Evolutionary conservation across 2,113 vertebrate species (phyloP).

Genomic region (Myiagra hebetior): DNA sequence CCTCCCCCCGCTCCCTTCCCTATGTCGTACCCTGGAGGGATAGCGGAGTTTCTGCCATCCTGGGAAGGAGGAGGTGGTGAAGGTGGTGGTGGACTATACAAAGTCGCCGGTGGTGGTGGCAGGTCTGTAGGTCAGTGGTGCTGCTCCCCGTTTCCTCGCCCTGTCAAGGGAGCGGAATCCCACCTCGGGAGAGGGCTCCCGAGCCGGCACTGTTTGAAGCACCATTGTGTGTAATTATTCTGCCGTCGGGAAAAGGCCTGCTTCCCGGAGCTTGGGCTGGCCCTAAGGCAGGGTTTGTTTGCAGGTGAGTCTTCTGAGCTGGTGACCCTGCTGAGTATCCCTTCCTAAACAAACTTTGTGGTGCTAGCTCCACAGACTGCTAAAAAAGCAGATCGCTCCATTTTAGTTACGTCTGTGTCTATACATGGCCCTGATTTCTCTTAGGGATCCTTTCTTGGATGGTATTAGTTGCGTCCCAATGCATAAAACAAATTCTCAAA

Average conservation of each 20-base stretch:
- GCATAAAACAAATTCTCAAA: not conserved
- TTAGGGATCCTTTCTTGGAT: not conserved
- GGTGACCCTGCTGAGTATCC: not conserved
- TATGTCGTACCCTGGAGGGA: not conserved
- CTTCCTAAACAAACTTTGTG: not conserved
- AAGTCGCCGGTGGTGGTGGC: not conserved
- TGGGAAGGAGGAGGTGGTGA: not conserved
- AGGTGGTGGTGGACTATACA: not conserved
- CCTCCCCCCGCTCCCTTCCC: not conserved
- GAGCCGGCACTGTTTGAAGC: not conserved
- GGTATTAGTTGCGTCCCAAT: not conserved
- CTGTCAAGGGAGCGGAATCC: not conserved
- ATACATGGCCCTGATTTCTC: not conserved
- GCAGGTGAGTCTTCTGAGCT: not conserved
- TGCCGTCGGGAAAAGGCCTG: not conserved
- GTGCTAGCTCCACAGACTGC: not conserved
- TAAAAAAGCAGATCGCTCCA: not conserved
- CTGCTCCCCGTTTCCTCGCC: not conserved
- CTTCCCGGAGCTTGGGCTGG: not conserved
- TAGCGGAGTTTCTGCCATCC: not conserved
- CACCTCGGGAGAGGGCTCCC: not conserved
- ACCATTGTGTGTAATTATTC: not conserved
- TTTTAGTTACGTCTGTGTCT: not conserved
- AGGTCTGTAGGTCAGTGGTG: not conserved
- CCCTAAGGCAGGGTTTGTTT: not conserved